A percentile compares a stretch with the other conserved stretches of the same genome.
These are phyloP conservation scores for Andrena dorsata DNA, from an alignment of 2,888 invertebrate genomes.

Conservation along the genomic window DNA sequence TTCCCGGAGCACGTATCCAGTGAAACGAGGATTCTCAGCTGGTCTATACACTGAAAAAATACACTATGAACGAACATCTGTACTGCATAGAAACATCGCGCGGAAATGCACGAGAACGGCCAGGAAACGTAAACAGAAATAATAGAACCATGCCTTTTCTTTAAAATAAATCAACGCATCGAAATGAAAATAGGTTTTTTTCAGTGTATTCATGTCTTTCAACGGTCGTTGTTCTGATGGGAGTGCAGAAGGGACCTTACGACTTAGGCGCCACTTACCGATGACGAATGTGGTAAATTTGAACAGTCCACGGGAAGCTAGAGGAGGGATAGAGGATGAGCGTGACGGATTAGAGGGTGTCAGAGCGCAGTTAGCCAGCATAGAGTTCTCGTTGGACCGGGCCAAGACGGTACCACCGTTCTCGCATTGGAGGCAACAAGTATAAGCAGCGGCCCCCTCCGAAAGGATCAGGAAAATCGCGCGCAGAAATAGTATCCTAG, in stretches of 20 bases:
- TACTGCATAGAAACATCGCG: neutral
- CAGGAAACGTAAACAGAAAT: neutral
- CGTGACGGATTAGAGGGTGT: neutral
- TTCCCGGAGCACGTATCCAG: slow-evolving; percentile 9
- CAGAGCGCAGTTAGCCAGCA: slow-evolving; percentile 13
- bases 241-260: slow-evolving; percentile 17
- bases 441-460: neutral
- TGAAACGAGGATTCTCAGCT: slow-evolving; percentile 12
- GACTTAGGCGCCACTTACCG: slow-evolving; percentile 31
- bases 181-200: slow-evolving; percentile 17
- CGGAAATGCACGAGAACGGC: neutral
- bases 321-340: neutral
- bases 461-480: slow-evolving; percentile 16
- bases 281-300: slow-evolving; percentile 1
- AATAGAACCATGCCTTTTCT: neutral
- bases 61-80: slow-evolving; percentile 1
- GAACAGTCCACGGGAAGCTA: neutral
- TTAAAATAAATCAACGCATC: neutral
- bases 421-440: slow-evolving; percentile 2
- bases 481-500: slow-evolving; percentile 12
- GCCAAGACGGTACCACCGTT: slow-evolving; percentile 18
- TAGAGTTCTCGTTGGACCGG: slow-evolving; percentile 16
- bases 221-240: neutral
- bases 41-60: slow-evolving; percentile 49
- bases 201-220: slow-evolving; percentile 54